Conservation (phyloP, 2,888 invertebrate genomes). For the Tenthredo notha region DNA sequence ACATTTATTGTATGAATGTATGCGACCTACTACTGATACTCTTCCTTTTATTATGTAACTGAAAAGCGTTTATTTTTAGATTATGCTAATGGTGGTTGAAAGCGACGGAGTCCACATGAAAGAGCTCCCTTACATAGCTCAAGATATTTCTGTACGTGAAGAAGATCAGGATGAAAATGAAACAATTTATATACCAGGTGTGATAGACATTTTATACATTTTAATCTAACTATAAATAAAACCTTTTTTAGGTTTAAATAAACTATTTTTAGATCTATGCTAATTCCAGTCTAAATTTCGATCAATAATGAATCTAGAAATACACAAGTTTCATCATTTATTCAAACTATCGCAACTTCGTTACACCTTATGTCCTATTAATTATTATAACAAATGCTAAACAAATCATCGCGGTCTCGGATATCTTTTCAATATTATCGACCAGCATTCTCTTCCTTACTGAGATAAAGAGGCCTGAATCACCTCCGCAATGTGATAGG, state of each 20-base stretch:
- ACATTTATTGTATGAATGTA: not conserved
- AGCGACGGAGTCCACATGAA: conserved; percentile 72
- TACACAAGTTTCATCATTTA: not conserved
- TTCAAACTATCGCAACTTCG: not conserved
- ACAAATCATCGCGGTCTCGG: not conserved
- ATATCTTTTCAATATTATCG: not conserved
- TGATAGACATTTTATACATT: not conserved
- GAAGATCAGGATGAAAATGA: conserved; percentile 58
- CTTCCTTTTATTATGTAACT: conserved; percentile 59
- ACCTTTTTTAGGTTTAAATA: not conserved
- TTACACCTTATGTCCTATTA: not conserved
- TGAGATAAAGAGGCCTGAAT: not conserved
- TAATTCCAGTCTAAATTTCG: not conserved
- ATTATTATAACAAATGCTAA: not conserved
- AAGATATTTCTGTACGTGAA: conserved; percentile 63
- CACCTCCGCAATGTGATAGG: not conserved
- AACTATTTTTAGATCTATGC: not conserved
- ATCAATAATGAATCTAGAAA: not conserved
- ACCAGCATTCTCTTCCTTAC: not conserved
- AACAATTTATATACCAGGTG: conserved; percentile 61
- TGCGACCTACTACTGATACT: not conserved
- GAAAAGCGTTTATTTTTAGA: conserved; percentile 67
- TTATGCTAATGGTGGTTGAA: conserved; percentile 76
- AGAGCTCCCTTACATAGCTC: conserved; percentile 68
- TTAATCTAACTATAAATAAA: not conserved